Evolutionary conservation across 1,140 invertebrate genomes (phyloP).

Genomic region (Drosophila sproati): DNA sequence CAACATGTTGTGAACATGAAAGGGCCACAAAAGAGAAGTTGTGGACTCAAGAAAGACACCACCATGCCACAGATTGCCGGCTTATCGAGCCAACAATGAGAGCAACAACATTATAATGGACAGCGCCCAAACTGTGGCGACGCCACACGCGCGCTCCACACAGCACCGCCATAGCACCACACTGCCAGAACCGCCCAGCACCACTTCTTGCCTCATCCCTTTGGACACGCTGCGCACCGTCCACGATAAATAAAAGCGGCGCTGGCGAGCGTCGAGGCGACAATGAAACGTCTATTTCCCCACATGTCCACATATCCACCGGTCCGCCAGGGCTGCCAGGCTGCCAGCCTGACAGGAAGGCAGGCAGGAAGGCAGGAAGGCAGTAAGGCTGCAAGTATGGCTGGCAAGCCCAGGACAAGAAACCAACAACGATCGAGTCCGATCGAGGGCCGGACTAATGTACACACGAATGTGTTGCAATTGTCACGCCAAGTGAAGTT

Average conservation of each 20-base stretch:
- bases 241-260: conserved; percentile 77
- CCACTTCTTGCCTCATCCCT: conserved; percentile 41
- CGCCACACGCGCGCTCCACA: conserved; percentile 69
- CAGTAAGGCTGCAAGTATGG: background rate
- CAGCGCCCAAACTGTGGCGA: conserved; percentile 55
- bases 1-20: conserved; percentile 83
- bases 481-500: conserved; percentile 84
- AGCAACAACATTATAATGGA: conserved; percentile 83
- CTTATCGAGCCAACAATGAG: conserved; percentile 78
- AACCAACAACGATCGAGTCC: conserved; percentile 34
- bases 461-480: conserved; percentile 83
- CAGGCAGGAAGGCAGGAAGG: background rate
- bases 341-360: background rate
- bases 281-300: conserved; percentile 84
- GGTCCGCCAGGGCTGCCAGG: background rate
- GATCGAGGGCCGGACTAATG: conserved; percentile 73
- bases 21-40: conserved; percentile 43
- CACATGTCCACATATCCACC: conserved; percentile 34
- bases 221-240: conserved; percentile 76
- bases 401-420: background rate
- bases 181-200: background rate
- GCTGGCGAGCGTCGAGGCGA: conserved; percentile 61
- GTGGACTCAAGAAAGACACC: conserved; percentile 5
- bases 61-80: conserved; percentile 43
- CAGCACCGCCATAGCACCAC: conserved; percentile 8